Evolutionary conservation across 2,888 invertebrate genomes (phyloP).

Genomic region (Yponomeuta sedellus): DNA sequence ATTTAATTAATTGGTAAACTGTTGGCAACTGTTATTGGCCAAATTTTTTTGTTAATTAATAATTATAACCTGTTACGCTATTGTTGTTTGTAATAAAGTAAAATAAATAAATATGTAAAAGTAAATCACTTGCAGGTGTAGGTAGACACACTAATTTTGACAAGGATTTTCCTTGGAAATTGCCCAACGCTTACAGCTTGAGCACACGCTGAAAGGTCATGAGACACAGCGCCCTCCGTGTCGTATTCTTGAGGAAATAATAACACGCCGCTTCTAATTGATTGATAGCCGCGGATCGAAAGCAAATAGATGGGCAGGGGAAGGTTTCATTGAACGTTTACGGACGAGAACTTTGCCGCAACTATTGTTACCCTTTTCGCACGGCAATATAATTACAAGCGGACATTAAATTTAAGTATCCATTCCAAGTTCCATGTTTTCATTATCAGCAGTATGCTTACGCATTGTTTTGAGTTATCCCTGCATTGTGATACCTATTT

Average conservation of each 20-base stretch:
- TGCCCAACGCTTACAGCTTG: conserved; percentile 20
- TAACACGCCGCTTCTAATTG: conserved; percentile 13
- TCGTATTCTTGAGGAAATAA: conserved; percentile 17
- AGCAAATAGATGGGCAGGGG: not conserved
- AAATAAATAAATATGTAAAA: too few relatives aligned
- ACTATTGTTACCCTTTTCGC: conserved; percentile 8
- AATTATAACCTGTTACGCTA: too few relatives aligned
- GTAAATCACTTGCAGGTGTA: too few relatives aligned
- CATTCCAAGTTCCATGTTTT: conserved; percentile 2
- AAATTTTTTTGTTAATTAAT: too few relatives aligned
- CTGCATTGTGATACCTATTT: not conserved
- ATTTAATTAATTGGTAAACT: too few relatives aligned
- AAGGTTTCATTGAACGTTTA: conserved; percentile 3
- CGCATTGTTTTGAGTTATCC: not conserved
- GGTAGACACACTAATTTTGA: too few relatives aligned
- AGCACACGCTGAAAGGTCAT: conserved; percentile 32
- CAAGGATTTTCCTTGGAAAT: not conserved
- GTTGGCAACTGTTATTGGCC: too few relatives aligned
- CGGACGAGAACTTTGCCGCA: not conserved
- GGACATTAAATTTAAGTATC: conserved; percentile 11
- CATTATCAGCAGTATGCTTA: not conserved
- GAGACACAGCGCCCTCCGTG: conserved; percentile 35
- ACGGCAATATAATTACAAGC: conserved; percentile 9
- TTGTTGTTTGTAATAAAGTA: too few relatives aligned
- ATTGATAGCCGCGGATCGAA: conserved; percentile 7